These are phyloP conservation scores for Liopterus haemorrhoidalis DNA, from an alignment of 2,888 invertebrate species.

Conservation along the genomic window DNA sequence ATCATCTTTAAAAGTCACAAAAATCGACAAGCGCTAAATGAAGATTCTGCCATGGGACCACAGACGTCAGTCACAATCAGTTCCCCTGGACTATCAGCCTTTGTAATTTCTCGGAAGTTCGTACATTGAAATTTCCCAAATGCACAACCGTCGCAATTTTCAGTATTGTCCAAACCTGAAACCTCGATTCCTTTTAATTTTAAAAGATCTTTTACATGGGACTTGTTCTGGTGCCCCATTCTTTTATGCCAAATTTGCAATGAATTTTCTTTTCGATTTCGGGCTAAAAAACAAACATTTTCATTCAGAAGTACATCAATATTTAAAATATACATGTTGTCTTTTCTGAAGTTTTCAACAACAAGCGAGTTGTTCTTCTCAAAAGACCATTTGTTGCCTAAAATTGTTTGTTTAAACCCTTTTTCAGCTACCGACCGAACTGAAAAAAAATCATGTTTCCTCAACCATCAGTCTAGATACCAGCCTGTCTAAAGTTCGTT, in stretches of 20 bases:
- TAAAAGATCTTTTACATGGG: background rate
- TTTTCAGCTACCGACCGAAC: slow-evolving; percentile 17
- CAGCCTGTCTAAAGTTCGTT: slow-evolving; percentile 17
- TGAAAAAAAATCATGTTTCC: slow-evolving; percentile 20
- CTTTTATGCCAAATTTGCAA: slow-evolving; percentile 1
- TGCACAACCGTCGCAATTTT: slow-evolving; percentile 20
- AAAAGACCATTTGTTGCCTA: background rate
- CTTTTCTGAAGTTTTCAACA: background rate
- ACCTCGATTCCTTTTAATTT: too few species aligned
- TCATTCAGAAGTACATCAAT: background rate
- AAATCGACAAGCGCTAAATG: slow-evolving; percentile 15
- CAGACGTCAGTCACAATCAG: slow-evolving; percentile 22
- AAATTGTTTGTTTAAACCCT: slow-evolving; percentile 20
- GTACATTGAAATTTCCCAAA: slow-evolving; percentile 24
- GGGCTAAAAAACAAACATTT: slow-evolving; percentile 2
- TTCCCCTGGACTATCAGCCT: slow-evolving; percentile 11
- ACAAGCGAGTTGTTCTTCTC: slow-evolving; percentile 1
- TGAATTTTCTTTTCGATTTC: slow-evolving; percentile 2
- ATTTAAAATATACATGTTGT: background rate
- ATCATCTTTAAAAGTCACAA: slow-evolving; percentile 24
- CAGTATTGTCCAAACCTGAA: background rate
- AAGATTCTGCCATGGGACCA: slow-evolving; percentile 23
- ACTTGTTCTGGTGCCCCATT: background rate
- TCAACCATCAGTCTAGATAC: slow-evolving; percentile 19
- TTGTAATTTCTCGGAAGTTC: slow-evolving; percentile 18